Conservation (phyloP, 1,140 invertebrate genomes). For the Drosophila parabipectinata region DNA sequence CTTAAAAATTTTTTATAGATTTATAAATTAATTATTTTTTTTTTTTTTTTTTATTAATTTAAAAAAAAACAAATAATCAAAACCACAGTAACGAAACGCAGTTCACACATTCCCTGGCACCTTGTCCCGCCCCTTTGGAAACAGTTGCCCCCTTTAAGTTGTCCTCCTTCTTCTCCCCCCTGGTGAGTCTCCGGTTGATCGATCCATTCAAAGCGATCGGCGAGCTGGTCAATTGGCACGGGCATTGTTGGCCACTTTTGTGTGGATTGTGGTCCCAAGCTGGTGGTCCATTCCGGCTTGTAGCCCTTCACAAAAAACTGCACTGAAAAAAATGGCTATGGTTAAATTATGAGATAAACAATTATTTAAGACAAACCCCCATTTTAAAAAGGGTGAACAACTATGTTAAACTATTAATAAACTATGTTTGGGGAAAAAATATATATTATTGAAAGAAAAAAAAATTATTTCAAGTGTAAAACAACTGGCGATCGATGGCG, state of each 20-base stretch:
- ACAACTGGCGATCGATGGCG: conserved; percentile 10
- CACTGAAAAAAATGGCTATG: conserved; percentile 1
- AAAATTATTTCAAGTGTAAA: conserved; percentile 7
- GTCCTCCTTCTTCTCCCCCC: not conserved
- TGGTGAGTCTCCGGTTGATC: not conserved
- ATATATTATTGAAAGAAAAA: not conserved
- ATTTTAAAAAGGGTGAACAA: too few relatives aligned
- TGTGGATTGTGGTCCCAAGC: conserved; percentile 23
- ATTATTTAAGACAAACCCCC: too few relatives aligned
- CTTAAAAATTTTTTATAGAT: too few relatives aligned
- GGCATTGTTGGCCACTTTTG: conserved; percentile 25
- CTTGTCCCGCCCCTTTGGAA: not conserved
- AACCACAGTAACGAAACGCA: conserved; percentile 37
- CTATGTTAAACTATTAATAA: too few relatives aligned
- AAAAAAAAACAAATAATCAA: not conserved
- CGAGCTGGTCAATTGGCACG: conserved; percentile 53
- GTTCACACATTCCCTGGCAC: conserved; percentile 51
- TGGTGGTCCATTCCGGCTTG: conserved; percentile 37
- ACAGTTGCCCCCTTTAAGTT: not conserved
- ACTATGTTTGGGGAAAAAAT: too few relatives aligned
- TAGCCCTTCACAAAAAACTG: conserved; percentile 46
- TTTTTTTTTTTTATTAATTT: too few relatives aligned
- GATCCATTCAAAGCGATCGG: conserved; percentile 39
- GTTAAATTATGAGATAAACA: too few relatives aligned
- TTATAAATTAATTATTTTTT: too few relatives aligned